These are phyloP conservation scores for Catharus minimus DNA, from an alignment of 2,113 vertebrate genomes.

Conservation along the genomic window DNA sequence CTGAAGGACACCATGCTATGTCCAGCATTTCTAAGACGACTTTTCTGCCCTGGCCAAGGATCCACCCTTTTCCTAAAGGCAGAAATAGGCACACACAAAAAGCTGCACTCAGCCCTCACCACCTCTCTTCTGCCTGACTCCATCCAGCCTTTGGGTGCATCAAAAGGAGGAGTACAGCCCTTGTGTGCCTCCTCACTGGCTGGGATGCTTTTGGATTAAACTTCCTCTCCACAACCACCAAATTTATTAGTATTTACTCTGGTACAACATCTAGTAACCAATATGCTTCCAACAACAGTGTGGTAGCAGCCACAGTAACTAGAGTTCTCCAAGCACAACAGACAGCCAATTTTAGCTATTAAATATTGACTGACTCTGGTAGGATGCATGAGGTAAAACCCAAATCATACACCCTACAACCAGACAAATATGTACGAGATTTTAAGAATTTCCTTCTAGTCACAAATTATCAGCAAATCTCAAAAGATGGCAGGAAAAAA, in stretches of 20 bases:
- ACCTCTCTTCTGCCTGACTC: not conserved
- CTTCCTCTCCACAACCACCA: conserved; percentile 30
- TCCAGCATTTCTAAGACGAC: not conserved
- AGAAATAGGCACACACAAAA: conserved; percentile 24
- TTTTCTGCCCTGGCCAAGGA: conserved; percentile 7
- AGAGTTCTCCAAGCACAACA: not conserved
- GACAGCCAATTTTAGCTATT: conserved; percentile 14
- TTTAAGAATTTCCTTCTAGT: conserved; percentile 38
- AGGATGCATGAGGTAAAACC: conserved; percentile 19
- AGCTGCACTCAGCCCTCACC: not conserved
- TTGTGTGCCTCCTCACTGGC: not conserved
- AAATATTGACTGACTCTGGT: conserved; percentile 40
- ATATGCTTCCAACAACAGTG: conserved; percentile 41
- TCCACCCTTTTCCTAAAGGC: not conserved
- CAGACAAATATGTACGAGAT: conserved; percentile 11
- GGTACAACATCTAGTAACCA: conserved; percentile 28
- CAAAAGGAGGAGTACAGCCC: not conserved
- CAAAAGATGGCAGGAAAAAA: not conserved
- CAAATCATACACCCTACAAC: not conserved
- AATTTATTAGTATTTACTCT: conserved; percentile 43
- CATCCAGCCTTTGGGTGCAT: not conserved
- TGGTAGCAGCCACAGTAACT: conserved; percentile 19
- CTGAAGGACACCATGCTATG: not conserved
- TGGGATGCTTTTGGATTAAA: conserved; percentile 18
- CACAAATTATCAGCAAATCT: conserved; percentile 10